These are phyloP conservation scores for Orius laevigatus DNA, from an alignment of 1,140 invertebrate genomes.

Conservation along the genomic window DNA sequence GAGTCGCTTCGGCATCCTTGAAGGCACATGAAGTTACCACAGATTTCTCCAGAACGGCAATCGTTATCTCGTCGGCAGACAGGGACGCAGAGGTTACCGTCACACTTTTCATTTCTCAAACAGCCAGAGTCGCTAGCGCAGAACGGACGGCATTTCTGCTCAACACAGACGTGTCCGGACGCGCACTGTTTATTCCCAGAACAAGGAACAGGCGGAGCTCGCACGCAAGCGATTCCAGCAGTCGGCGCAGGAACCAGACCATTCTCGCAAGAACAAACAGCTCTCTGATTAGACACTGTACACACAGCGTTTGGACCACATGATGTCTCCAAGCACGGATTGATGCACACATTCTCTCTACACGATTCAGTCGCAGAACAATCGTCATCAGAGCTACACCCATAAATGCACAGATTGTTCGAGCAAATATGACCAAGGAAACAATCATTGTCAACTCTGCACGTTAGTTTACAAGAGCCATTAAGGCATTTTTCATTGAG, in stretches of 20 bases:
- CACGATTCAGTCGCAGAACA: conserved; percentile 69
- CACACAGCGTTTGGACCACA: conserved; percentile 73
- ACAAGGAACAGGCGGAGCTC: conserved; percentile 52
- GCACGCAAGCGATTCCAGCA: conserved; percentile 62
- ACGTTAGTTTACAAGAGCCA: conserved; percentile 67
- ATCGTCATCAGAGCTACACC: conserved; percentile 72
- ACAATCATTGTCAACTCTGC: conserved; percentile 76
- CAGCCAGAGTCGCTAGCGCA: conserved; percentile 60
- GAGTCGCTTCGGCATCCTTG: conserved; percentile 65
- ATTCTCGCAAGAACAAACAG: conserved; percentile 56
- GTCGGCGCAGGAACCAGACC: conserved; percentile 72
- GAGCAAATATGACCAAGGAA: conserved; percentile 79
- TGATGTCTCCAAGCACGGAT: conserved; percentile 50
- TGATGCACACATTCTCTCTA: conserved; percentile 55
- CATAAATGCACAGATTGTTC: conserved; percentile 66
- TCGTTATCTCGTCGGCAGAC: conserved; percentile 59
- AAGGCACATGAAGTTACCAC: conserved; percentile 57
- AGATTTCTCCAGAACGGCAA: conserved; percentile 68
- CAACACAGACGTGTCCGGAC: conserved; percentile 48
- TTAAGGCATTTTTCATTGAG: conserved; percentile 74
- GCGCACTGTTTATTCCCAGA: conserved; percentile 54
- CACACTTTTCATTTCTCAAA: conserved; percentile 52
- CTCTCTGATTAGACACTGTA: conserved; percentile 62
- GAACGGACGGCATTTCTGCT: conserved; percentile 49
- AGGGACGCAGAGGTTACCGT: conserved; percentile 43